Evolutionary conservation across 2,888 invertebrate species (phyloP), one percentile per base, ranked within the genome.

Genomic region (Leucophenga maculata): DNA sequence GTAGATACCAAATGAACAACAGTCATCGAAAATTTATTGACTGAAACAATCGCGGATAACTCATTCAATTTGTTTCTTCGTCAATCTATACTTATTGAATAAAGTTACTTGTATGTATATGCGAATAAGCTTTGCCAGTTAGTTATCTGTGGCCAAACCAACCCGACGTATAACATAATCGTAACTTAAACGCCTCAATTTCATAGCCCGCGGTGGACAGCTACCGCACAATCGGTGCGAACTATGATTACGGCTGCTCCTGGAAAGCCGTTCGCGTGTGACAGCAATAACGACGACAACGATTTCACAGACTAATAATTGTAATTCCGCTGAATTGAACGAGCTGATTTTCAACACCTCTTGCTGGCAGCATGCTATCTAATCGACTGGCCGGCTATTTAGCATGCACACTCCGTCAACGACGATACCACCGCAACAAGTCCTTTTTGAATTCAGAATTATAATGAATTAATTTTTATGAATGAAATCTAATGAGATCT

Each of bases 401-500:
- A 14, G 14, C 18, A 18, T 48, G 48, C 46, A 18, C 57, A 57
- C 31, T 18, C 26, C 60, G 20, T 50, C 46, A 62, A 68, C 31
- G 26, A 46, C 26, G 8, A 55, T 18, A 32, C 65, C 39, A 65
- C 54, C 48, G 59, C 67, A 54, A 31, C 48, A 46, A 67, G 52
- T 55, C 62, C 57, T 31, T 67, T 39, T 18, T 59, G 60, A 65
- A 74, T 72, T 72, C 60, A 67, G 77, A 77, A 77, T 77, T 77
- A 77, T 82, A 85, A 84, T 83, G 77, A 85, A 85, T 82, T 80
- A 79, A 80, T 84, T 82, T 82, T 80, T 83, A 84, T 84, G 85
- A 84, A 85, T 84, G 84, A 85, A 84, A 83, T 81, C 82, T 81
- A 83, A 83, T 84, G 82, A 85, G 83, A 84, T 78, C 78, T 78